Conservation (phyloP, 1,140 invertebrate species). For the Cotesia typhae region DNA sequence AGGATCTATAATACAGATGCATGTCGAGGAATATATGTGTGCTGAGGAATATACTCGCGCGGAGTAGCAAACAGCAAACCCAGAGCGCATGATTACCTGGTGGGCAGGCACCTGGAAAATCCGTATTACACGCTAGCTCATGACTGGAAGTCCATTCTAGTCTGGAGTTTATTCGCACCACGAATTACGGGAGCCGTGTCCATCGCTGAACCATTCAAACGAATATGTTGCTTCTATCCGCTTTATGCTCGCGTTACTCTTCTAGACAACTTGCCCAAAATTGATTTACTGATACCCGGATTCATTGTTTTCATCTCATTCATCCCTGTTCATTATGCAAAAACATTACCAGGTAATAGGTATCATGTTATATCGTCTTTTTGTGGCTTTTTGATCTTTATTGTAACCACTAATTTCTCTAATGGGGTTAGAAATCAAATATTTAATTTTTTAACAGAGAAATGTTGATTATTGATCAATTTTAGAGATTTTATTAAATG, state of each 20-base stretch:
- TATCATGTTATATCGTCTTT: no score
- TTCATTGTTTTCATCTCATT: neutral
- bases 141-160: neutral
- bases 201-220: neutral
- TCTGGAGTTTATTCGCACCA: neutral
- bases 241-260: neutral
- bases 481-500: no score
- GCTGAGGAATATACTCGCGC: neutral
- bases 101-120: slow-evolving; percentile 18
- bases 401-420: no score
- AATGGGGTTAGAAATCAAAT: no score
- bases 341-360: no score
- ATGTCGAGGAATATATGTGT: no score
- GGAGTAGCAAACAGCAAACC: neutral
- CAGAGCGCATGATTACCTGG: slow-evolving; percentile 18
- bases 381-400: no score
- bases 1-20: no score
- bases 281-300: neutral
- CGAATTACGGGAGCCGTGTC: neutral
- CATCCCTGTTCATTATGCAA: no score
- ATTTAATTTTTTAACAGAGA: no score
- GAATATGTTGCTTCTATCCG: neutral
- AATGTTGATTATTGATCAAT: no score
- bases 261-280: neutral
- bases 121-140: slow-evolving; percentile 5